A percentile compares a stretch with the other conserved stretches of the same genome.
These are phyloP conservation scores for Phoronis australis DNA, from an alignment of 2,888 invertebrate species.

Conservation along the genomic window DNA sequence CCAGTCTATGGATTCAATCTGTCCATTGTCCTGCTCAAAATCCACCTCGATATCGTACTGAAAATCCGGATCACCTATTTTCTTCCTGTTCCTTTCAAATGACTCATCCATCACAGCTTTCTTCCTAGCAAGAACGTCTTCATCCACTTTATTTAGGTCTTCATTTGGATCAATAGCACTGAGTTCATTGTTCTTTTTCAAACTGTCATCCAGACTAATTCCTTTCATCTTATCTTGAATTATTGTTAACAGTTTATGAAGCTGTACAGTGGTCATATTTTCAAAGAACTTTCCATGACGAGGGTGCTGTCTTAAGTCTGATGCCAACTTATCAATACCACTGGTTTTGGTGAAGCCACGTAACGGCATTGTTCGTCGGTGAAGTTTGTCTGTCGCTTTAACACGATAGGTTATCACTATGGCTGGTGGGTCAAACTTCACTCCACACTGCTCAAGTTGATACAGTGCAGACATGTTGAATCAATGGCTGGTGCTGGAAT, in stretches of 20 bases:
- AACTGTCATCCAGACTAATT: slow-evolving; percentile 46
- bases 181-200: slow-evolving; percentile 44
- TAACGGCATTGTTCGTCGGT: slow-evolving; percentile 55
- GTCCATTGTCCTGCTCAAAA: slow-evolving; percentile 34
- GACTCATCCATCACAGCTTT: slow-evolving; percentile 56
- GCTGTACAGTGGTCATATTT: slow-evolving; percentile 46
- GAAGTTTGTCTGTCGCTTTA: slow-evolving; percentile 31
- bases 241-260: slow-evolving; percentile 54
- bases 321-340: slow-evolving; percentile 40
- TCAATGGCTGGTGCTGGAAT: no score
- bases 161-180: slow-evolving; percentile 53
- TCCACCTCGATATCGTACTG: slow-evolving; percentile 56
- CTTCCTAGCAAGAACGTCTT: slow-evolving; percentile 50
- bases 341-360: slow-evolving; percentile 52
- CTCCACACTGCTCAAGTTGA: slow-evolving; percentile 39
- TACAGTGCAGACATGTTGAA: no score
- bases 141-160: slow-evolving; percentile 55
- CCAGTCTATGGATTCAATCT: slow-evolving; percentile 51
- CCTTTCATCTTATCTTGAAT: slow-evolving; percentile 54
- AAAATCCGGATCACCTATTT: slow-evolving; percentile 54
- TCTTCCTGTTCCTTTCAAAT: slow-evolving; percentile 53
- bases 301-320: slow-evolving; percentile 43
- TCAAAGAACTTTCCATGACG: slow-evolving; percentile 50
- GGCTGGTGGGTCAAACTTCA: slow-evolving; percentile 50
- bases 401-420: slow-evolving; percentile 46